Conservation (phyloP, 2,888 invertebrate species). For the Mantis religiosa region DNA sequence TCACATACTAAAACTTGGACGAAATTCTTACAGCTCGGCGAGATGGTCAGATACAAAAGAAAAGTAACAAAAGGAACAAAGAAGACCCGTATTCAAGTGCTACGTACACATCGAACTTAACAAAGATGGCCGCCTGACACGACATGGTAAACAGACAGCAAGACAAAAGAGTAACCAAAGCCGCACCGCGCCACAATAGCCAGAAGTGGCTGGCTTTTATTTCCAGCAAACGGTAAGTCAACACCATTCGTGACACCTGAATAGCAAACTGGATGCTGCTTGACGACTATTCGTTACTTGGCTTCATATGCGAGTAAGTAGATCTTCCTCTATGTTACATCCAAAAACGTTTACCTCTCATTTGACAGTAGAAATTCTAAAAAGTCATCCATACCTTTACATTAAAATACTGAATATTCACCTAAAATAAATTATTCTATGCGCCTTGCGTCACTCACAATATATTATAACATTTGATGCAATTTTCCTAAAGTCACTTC, state of each 20-base stretch:
- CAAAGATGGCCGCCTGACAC: neutral
- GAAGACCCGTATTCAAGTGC: neutral
- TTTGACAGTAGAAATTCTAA: too few relatives aligned
- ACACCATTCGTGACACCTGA: neutral
- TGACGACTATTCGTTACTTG: neutral
- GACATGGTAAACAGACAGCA: neutral
- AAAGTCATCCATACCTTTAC: too few relatives aligned
- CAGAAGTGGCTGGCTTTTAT: neutral
- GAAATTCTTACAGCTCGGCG: neutral
- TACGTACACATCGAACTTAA: neutral
- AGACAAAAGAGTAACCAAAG: neutral
- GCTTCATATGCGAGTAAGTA: too few relatives aligned
- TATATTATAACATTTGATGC: too few relatives aligned
- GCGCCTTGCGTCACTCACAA: too few relatives aligned
- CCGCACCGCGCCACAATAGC: neutral
- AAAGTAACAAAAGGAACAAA: neutral
- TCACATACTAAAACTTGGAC: too few relatives aligned
- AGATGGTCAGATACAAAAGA: neutral
- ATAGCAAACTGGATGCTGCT: neutral
- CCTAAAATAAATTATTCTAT: too few relatives aligned
- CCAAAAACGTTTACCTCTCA: too few relatives aligned
- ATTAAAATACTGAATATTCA: too few relatives aligned
- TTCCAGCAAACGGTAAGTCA: neutral
- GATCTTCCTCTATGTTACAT: too few relatives aligned
- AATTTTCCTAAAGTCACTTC: too few relatives aligned